These are phyloP conservation scores for Rhamnusium bicolor DNA, from an alignment of 2,888 invertebrate genomes.

Conservation along the genomic window DNA sequence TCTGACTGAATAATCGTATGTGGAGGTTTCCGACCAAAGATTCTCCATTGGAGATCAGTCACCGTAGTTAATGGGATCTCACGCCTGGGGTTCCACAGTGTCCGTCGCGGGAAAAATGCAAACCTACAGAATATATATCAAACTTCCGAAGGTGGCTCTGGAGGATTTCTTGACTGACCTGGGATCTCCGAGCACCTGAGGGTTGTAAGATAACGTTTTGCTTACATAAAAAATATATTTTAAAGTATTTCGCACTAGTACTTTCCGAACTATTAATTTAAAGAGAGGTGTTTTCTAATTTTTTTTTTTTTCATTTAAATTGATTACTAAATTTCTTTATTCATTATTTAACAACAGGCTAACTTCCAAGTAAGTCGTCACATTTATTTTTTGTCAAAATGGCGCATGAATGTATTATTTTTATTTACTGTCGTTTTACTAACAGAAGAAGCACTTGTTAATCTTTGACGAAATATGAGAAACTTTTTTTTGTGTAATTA, in stretches of 20 bases:
- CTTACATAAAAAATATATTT: slow-evolving; percentile 2
- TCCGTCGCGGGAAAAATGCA: slow-evolving; percentile 29
- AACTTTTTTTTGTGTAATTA: no score
- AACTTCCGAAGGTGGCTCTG: slow-evolving; percentile 28
- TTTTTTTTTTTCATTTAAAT: no score
- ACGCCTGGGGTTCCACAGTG: slow-evolving; percentile 37
- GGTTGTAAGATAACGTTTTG: background rate
- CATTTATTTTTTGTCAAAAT: no score
- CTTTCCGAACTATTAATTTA: no score
- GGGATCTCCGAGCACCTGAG: slow-evolving; percentile 18
- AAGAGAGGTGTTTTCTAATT: no score
- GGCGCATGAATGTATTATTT: no score
- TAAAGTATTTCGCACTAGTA: background rate
- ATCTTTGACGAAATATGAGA: no score
- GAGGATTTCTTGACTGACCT: slow-evolving; percentile 9
- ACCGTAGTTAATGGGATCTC: slow-evolving; percentile 36
- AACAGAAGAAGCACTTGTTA: no score
- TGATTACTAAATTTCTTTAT: no score
- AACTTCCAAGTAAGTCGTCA: no score
- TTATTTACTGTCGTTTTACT: no score
- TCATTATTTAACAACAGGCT: no score
- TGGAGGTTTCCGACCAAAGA: slow-evolving; percentile 27
- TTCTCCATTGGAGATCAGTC: slow-evolving; percentile 37
- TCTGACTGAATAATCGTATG: slow-evolving; percentile 27
- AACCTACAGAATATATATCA: slow-evolving; percentile 30